Base-by-base conservation (phyloP, 1,140 invertebrate species). In the Thaumetopoea pityocampa region DNA sequence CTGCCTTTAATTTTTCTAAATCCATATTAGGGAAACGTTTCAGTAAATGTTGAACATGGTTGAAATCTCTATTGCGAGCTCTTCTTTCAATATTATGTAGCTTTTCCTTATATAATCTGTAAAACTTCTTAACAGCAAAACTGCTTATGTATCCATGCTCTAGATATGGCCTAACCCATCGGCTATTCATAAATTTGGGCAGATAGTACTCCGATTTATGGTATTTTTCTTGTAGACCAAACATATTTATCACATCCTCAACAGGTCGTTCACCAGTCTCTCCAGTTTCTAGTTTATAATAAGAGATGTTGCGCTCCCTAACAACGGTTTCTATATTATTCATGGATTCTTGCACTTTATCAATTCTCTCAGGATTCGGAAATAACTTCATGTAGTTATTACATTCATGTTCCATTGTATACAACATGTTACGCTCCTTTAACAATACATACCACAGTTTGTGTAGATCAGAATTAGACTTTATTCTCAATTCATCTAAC, bases 321-420 rank as follows among this genome's bases (percentile, higher is more conserved):
- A 99, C 91, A 3, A 99, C 95, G 17, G 86, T 82, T 84, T 99
- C 95, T 27, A 99, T 81, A 84, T 99, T 98, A 51, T 92, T 88
- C 98, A 99, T 99, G 17, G 96, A 98, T 51, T 96, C 93, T 80
- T 96, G 89, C 1, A 98, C 94, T 88, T 98, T 98, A 71, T 98
- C 96, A 28, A 98, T 87, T 67, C 98, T 88, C 86, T 99, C 98
- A 14, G 96, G 96, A 88, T 92, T 98, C 5, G 97, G 95, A 81
- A 99, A 96, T n/a, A 93, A 49, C 74, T 89, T 82, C 19, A 74
- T 79, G 63, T 91, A 85, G 44, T 89, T 69, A 30, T 92, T 92
- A 65, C 89, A 93, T 66, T 92, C 92, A 43, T 95, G 88, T 85
- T 98, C 93, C 97, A 99, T 98, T 8, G 98, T 99, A 28, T 97